Evolutionary conservation across 2,888 invertebrate genomes (phyloP).

Genomic region (Sinopyrophorus schimmeli): DNA sequence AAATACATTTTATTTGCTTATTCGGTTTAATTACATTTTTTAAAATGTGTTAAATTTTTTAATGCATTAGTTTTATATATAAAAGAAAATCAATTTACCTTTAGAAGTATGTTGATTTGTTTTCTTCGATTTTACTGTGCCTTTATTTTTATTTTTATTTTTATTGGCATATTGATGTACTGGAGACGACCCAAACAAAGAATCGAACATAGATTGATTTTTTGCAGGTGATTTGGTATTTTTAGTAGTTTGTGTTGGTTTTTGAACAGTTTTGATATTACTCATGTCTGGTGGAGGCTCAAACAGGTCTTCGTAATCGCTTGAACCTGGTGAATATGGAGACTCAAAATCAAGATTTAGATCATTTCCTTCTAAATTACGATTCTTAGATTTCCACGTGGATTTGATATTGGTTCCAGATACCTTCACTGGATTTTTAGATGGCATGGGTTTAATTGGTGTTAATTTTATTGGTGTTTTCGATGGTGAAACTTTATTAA

Average conservation of each 20-base stretch:
- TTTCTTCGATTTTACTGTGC: constrained; percentile 20
- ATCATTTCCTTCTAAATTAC: constrained; percentile 48
- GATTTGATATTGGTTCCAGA: constrained; percentile 12
- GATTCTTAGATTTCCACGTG: constrained; percentile 26
- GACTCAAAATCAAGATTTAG: constrained; percentile 76
- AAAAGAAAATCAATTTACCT: constrained; percentile 21
- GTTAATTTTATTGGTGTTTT: constrained; percentile 62
- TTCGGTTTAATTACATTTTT: neutral
- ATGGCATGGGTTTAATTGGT: constrained; percentile 62
- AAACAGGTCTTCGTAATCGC: constrained; percentile 85
- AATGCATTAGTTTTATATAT: neutral
- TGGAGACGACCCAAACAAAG: constrained; percentile 65
- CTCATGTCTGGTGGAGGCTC: constrained; percentile 66
- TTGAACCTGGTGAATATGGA: constrained; percentile 88
- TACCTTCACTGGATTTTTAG: constrained; percentile 11
- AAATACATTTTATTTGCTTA: neutral
- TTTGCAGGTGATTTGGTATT: constrained; percentile 43
- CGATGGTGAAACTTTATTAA: constrained; percentile 54
- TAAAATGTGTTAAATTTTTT: neutral
- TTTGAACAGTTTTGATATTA: constrained; percentile 12
- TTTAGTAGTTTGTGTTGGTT: constrained; percentile 25
- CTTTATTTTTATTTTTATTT: constrained; percentile 44
- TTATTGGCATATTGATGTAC: constrained; percentile 44
- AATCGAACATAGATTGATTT: constrained; percentile 63
- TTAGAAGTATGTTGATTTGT: constrained; percentile 12